A percentile compares a stretch with the other conserved stretches of the same genome.
Evolutionary conservation across 2,113 vertebrate genomes (phyloP).

Genomic region (Typhlomys cinereus): DNA sequence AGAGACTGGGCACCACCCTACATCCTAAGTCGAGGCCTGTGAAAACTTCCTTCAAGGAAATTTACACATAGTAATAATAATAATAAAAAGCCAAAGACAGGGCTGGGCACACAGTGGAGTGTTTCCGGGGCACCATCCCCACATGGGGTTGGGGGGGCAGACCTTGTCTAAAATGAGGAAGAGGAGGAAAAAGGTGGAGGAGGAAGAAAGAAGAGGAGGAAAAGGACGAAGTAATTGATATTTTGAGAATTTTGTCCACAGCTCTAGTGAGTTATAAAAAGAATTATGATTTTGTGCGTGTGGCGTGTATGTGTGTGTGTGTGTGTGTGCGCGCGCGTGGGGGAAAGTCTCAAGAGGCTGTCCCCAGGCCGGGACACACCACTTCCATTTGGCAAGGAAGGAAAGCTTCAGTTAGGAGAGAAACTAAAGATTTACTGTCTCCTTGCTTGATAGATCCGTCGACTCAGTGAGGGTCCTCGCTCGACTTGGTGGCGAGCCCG

Average conservation of each 20-base stretch:
- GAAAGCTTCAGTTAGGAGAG: background rate
- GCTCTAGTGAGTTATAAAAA: background rate
- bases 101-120: background rate
- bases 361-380: no score
- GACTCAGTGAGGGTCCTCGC: no score
- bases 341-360: no score
- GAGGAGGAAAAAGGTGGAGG: background rate
- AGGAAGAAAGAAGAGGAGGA: background rate
- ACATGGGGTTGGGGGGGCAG: no score
- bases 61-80: no score
- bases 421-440: background rate
- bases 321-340: no score
- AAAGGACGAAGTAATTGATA: background rate
- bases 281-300: no score
- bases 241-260: background rate
- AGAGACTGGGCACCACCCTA: background rate
- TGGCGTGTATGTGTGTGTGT: no score
- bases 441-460: conserved; percentile 12
- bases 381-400: no score
- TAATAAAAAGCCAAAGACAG: background rate
- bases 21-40: background rate
- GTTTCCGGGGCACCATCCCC: background rate
- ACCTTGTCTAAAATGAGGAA: no score
- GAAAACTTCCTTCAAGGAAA: background rate
- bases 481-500: background rate